These are phyloP conservation scores for Aphidius colemani DNA, from an alignment of 2,888 invertebrate genomes.

Conservation along the genomic window DNA sequence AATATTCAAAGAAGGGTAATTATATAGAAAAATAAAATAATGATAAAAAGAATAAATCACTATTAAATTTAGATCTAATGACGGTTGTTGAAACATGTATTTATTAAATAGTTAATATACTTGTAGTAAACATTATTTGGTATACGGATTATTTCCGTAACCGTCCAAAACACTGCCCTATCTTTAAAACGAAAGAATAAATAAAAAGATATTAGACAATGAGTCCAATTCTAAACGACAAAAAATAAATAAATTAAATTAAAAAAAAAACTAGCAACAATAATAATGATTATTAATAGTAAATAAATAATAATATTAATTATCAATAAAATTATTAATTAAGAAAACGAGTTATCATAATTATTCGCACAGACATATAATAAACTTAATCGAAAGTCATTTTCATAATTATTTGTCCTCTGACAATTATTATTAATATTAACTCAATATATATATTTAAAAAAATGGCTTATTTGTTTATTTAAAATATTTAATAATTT, in stretches of 20 bases:
- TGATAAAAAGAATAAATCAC: conserved; percentile 30
- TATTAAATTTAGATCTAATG: conserved; percentile 55
- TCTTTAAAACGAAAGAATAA: conserved; percentile 42
- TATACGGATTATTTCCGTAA: conserved; percentile 56
- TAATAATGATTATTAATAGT: conserved; percentile 30
- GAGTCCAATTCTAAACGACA: conserved; percentile 11
- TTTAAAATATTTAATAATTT: not conserved
- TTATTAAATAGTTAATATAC: conserved; percentile 58
- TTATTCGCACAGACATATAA: conserved; percentile 5
- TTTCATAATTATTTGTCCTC: not conserved
- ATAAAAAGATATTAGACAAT: conserved; percentile 18
- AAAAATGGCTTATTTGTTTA: too few species aligned
- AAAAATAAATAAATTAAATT: conserved; percentile 14
- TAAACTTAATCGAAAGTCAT: not conserved
- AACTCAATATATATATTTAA: too few species aligned
- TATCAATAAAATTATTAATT: not conserved
- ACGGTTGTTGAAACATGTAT: conserved; percentile 57
- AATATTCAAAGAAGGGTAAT: conserved; percentile 22
- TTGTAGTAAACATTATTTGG: conserved; percentile 54
- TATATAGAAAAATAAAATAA: conserved; percentile 38
- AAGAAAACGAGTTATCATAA: conserved; percentile 3
- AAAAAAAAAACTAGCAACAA: conserved; percentile 19
- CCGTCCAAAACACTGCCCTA: conserved; percentile 59
- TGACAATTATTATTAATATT: too few species aligned
- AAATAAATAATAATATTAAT: conserved; percentile 22